phyloP scores from a whole-genome alignment of 2,113 vertebrate genomes.

The Cygnus atratus region DNA sequence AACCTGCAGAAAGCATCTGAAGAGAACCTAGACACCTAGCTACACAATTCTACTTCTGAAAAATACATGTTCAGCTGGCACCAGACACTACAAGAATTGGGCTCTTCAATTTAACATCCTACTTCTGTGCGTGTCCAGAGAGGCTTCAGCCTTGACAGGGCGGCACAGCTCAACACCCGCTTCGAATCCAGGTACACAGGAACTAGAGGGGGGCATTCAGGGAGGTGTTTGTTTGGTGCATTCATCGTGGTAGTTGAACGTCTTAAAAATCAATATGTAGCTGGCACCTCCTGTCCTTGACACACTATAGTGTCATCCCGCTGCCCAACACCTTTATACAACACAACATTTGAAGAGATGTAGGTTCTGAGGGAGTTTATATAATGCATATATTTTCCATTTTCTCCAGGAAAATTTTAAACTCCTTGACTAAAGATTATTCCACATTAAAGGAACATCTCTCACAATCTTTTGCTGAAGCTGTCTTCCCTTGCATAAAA shows the following conservation, averaged over 20 bases:
- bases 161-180: background rate
- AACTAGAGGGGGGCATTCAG: background rate
- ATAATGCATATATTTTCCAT: background rate
- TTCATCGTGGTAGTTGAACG: background rate
- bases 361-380: background rate
- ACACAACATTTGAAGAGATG: background rate
- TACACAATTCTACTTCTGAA: background rate
- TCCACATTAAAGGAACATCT: background rate
- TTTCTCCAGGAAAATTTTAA: background rate
- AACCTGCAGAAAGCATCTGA: background rate
- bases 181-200: background rate
- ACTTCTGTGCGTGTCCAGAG: background rate
- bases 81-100: background rate
- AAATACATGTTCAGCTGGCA: background rate
- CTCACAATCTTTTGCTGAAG: background rate
- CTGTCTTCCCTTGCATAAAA: background rate
- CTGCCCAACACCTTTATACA: background rate
- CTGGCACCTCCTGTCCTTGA: background rate
- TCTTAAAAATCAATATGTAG: background rate
- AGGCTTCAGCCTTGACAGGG: background rate
- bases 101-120: background rate
- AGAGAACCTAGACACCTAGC: background rate
- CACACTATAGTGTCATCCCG: background rate
- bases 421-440: background rate
- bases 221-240: background rate